Evolutionary conservation across 2,888 invertebrate species (phyloP), one percentile per base, ranked within the genome.

Genomic region (Drosophila nr. perissopoda): DNA sequence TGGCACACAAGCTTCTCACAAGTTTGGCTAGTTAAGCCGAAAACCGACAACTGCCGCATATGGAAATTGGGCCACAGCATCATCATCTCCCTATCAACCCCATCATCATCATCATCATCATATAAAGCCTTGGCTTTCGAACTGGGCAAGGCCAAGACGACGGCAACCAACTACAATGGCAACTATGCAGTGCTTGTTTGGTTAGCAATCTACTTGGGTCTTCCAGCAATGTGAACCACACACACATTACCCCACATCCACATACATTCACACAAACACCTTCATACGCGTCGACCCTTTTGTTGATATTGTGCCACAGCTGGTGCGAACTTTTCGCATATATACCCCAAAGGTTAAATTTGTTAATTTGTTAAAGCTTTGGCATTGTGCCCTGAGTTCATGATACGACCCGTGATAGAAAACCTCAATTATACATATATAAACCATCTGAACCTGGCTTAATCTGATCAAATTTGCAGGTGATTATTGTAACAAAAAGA

Each of bases 1-100:
- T 87, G 86, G 87, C 86, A 85, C 82, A 84, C 87, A 84, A 87
- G 87, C 78, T 86, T 84, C 82, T 82, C 61, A 64, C 85, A 82
- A 83, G 80, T 86, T 86, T 75, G 74, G 85, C 85, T 82, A 86
- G 87, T 87, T 86, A 86, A 84, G 85, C 83, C 76, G 51, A 84
- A 82, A 80, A 78, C 79, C 82, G 72, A 67, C 71, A 80, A 65
- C 73, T 82, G 87, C 61, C 70, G 78, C 74, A 87, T 83, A 85
- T 87, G 85, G 85, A 86, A 86, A 87, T 85, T 87, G 87, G 85
- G 87, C 78, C 81, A 80, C 18, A 56, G 60, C 68, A 66, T 61
- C 73, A 49, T 64, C 57, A 48, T 51, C 42, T 27, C 52, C 59
- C 42, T 48, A 38, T 42, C 61, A 29, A 31, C 36, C 49, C 42